phyloP scores from a whole-genome alignment of 2,888 invertebrate species.

The Phrixothrix hirtus region DNA sequence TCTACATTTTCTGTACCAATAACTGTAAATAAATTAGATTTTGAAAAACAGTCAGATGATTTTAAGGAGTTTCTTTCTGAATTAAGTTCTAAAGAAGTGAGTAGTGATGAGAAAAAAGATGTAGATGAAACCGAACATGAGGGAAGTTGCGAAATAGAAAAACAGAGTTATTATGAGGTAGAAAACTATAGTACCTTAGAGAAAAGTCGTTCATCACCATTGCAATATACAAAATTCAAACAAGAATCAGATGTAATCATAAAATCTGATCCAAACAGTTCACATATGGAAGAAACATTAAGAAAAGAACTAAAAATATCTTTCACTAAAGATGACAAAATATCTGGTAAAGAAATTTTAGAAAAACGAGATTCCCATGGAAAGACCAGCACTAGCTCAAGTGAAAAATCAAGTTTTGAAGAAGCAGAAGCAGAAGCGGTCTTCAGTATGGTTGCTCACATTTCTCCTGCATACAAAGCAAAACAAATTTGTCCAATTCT shows the following conservation, averaged over 20 bases:
- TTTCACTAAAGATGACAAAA: slow-evolving; percentile 45
- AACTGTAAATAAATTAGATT: slow-evolving; percentile 36
- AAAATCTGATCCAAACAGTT: too few relatives aligned
- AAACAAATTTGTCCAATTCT: slow-evolving; percentile 57
- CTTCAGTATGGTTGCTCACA: slow-evolving; percentile 57
- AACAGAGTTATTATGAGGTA: slow-evolving; percentile 55
- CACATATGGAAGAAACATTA: slow-evolving; percentile 50
- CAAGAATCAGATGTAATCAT: slow-evolving; percentile 51
- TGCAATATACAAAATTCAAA: slow-evolving; percentile 50
- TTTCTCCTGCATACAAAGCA: slow-evolving; percentile 56
- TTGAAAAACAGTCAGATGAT: slow-evolving; percentile 52
- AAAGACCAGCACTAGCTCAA: slow-evolving; percentile 51
- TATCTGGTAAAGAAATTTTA: slow-evolving; percentile 40
- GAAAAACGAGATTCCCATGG: slow-evolving; percentile 52
- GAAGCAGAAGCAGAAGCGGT: slow-evolving; percentile 59
- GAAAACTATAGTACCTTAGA: slow-evolving; percentile 14
- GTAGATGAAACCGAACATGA: slow-evolving; percentile 53
- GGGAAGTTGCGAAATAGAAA: slow-evolving; percentile 56
- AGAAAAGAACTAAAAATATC: slow-evolving; percentile 10
- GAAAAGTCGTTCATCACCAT: neutral
- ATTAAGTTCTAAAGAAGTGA: slow-evolving; percentile 55
- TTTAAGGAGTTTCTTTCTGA: slow-evolving; percentile 47
- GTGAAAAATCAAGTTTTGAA: slow-evolving; percentile 57
- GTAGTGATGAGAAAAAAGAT: slow-evolving; percentile 56
- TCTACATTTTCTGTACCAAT: slow-evolving; percentile 39